Base-by-base conservation (phyloP, 2,888 invertebrate species). In the Eristalinus sepulchralis region DNA sequence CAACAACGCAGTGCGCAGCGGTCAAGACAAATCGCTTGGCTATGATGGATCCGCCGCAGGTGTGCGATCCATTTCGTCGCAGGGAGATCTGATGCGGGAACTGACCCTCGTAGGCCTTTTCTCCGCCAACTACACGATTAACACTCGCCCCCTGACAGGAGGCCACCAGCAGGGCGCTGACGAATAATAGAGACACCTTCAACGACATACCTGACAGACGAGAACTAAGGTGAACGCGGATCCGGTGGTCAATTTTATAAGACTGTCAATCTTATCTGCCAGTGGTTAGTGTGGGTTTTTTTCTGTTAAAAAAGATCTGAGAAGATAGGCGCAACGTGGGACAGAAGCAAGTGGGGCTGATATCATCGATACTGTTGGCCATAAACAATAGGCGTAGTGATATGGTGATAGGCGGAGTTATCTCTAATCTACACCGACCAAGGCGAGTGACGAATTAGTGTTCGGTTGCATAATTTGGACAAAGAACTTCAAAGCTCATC, bases 41-140 rank as follows among this genome's bases (percentile, higher is more conserved):
- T 34, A 91, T 73, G 39, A 92, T 81, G 0, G 90, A 89, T 13
- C 90, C 92, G 22, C 90, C 91, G 47, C 92, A 92, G 17, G 88
- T 71, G 80, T 91, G 91, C 0, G 85, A 84, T 2, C 89, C 89
- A 36, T 89, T 70, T 1, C 85, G 88, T 59, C 90, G 90, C 60
- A 92, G 33, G 0, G 93, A 93, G 1, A 91, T 89, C 88, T 92
- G 92, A 88, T 92, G 90, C 0, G 93, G 93, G 87, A 91, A 91
- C 63, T 92, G 91, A 6, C 90, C 91, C 11, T 90, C 88, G 0
- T 67, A 80, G 0, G 92, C 93, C 22, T 88, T 55, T 0, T 82
- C 62, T 0, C 93, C 92, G 1, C 90, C 92, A 13, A 91, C 90
- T 62, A 91, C 87, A 4, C 91, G 91, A 0, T 88, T 89, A 9